Base-by-base conservation (phyloP, 2,797 vertebrate species). In the Mergus octosetaceus region DNA sequence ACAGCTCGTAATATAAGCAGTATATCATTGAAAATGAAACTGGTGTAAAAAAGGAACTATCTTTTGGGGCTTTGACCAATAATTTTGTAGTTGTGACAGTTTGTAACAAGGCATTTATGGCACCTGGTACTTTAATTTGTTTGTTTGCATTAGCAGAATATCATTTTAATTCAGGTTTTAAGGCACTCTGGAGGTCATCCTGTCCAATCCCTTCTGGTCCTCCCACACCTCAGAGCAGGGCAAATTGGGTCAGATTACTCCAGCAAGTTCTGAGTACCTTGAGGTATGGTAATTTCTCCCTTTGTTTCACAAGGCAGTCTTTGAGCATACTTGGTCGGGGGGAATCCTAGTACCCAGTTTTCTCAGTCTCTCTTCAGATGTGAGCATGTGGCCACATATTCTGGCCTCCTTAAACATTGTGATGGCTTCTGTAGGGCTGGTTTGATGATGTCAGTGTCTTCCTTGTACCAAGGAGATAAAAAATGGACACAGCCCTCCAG, bases 21-120 rank as follows among this genome's bases (percentile, higher is more conserved):
- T 87, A 39, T 65, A 81, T 86, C 79, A 66, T 73, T 43, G 76
- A 64, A 92, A 93, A 96, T 89, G 89, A 94, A 93, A 90, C 27
- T 7, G 30, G 27, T 43, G 6, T 87, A 49, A 87, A 83, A 91
- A 95, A 94, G 62, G 54, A 85, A 64, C 69, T 30, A 7, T 43
- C 61, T 86, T 90, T 88, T n/a, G 43, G 36, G 64, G 20, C 28
- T 90, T 86, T 79, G 58, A 53, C 64, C 64, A 84, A 32, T 79
- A n/a, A 69, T 87, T 85, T 70, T 73, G 22, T 65, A 24, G 73
- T 78, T 72, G 22, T 85, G 89, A 70, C 56, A 39, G n/a, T 80
- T 70, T 86, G 43, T 84, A 88, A 68, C 39, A 66, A 85, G 32
- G 28, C 47, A 27, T 91, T 95, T 91, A 86, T 76, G 49, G 41